Conservation (phyloP, 1,140 invertebrate species). For the Eubasilissa regina region DNA sequence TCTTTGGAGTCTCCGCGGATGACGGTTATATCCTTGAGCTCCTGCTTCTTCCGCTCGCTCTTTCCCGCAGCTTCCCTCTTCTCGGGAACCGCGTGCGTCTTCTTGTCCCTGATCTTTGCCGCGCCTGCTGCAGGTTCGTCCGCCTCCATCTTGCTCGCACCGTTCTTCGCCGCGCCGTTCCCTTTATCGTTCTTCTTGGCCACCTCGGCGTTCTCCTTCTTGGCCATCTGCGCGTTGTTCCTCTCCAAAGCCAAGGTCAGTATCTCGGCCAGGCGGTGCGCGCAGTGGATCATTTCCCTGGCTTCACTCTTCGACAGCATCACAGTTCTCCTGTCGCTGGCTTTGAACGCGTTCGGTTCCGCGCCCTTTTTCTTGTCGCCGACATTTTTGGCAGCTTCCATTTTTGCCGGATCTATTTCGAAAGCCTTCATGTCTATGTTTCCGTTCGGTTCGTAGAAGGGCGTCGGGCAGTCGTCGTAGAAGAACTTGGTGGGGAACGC, state of each 20-base stretch:
- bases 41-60: constrained; percentile 4
- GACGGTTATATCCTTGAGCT: constrained; percentile 40
- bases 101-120: neutral
- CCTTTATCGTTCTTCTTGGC: neutral
- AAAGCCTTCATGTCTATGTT: constrained; percentile 18
- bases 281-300: constrained; percentile 58
- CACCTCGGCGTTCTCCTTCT: constrained; percentile 5
- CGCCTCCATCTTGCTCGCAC: neutral
- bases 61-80: neutral
- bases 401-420: constrained; percentile 24
- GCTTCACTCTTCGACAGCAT: constrained; percentile 48
- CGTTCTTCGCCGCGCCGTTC: neutral
- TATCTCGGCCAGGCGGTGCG: constrained; percentile 57
- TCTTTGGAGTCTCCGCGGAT: constrained; percentile 37
- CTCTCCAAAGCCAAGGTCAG: constrained; percentile 54
- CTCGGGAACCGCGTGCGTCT: neutral
- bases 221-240: neutral
- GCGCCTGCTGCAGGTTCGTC: constrained; percentile 1
- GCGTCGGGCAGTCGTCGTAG: constrained; percentile 59
- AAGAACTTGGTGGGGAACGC: constrained; percentile 54
- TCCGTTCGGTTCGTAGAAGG: constrained; percentile 48
- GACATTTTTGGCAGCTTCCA: neutral
- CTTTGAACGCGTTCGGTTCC: neutral
- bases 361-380: neutral
- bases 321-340: constrained; percentile 13